Percentiles rank a stretch among this genome's conserved stretches.
Evolutionary conservation across 2,888 invertebrate species (phyloP).

Genomic region (Anorthoa munda): DNA sequence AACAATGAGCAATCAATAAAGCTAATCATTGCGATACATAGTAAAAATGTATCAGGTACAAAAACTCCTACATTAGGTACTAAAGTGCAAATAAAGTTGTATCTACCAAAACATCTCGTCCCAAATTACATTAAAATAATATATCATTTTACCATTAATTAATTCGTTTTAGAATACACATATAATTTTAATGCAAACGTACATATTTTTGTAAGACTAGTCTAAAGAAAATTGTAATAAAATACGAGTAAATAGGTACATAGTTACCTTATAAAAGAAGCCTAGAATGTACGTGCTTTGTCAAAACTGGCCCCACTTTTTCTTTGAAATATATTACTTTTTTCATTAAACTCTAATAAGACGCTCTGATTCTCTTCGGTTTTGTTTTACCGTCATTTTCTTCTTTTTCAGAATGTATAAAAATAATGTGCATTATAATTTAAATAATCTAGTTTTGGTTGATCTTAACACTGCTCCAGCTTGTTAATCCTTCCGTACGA

Average conservation of each 20-base stretch:
- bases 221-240: conserved; percentile 68
- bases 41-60: conserved; percentile 40
- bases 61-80: conserved; percentile 40
- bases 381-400: neutral
- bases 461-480: conserved; percentile 25
- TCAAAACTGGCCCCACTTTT: conserved; percentile 48
- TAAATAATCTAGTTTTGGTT: conserved; percentile 44
- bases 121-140: conserved; percentile 45
- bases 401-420: neutral
- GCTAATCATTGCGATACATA: conserved; percentile 35
- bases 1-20: conserved; percentile 1
- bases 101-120: conserved; percentile 32
- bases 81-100: conserved; percentile 40
- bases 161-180: conserved; percentile 54
- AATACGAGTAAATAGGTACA: conserved; percentile 46
- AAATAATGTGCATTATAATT: conserved; percentile 24
- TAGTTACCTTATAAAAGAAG: conserved; percentile 35
- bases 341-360: conserved; percentile 12
- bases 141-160: conserved; percentile 46
- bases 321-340: conserved; percentile 25
- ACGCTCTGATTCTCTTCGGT: neutral
- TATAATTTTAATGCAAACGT: conserved; percentile 45
- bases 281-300: conserved; percentile 38
- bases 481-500: neutral
- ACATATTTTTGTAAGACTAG: conserved; percentile 73